Evolutionary conservation across 2,797 vertebrate genomes (phyloP).

Genomic region (Sebastes steindachneri): DNA sequence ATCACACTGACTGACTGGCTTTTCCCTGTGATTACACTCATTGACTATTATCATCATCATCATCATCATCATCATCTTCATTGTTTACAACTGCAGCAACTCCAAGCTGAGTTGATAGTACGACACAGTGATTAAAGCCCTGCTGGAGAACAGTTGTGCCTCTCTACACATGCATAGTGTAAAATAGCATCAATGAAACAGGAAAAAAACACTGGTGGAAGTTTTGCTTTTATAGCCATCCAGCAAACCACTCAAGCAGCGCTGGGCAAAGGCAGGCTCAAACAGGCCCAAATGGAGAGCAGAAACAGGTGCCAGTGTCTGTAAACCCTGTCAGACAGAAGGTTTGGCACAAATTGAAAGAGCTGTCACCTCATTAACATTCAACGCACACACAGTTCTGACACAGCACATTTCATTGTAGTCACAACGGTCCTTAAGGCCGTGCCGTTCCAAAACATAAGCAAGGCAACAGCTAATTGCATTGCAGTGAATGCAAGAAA

Average conservation of each 20-base stretch:
- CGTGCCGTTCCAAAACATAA: slow-evolving; percentile 49
- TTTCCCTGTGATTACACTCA: slow-evolving; percentile 20
- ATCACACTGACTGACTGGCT: slow-evolving; percentile 8
- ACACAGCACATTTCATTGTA: slow-evolving; percentile 72
- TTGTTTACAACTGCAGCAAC: slow-evolving; percentile 31
- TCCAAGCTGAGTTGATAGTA: slow-evolving; percentile 4
- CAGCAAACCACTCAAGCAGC: slow-evolving; percentile 28
- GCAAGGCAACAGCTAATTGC: slow-evolving; percentile 66
- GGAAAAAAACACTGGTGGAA: neutral
- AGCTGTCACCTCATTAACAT: slow-evolving; percentile 62
- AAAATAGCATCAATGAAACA: slow-evolving; percentile 27
- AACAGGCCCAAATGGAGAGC: slow-evolving; percentile 28
- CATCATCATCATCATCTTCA: slow-evolving; percentile 20
- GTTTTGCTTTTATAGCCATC: slow-evolving; percentile 23
- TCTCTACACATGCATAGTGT: neutral
- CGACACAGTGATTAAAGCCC: slow-evolving; percentile 3
- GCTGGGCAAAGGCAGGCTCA: slow-evolving; percentile 28
- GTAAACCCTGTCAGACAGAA: slow-evolving; percentile 36
- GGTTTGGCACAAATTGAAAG: slow-evolving; percentile 63
- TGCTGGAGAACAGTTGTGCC: neutral
- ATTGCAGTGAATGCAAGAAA: slow-evolving; percentile 45
- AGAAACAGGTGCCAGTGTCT: slow-evolving; percentile 51
- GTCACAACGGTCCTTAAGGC: slow-evolving; percentile 54
- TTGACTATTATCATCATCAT: slow-evolving; percentile 25
- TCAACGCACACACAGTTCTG: slow-evolving; percentile 61